Percentiles rank a stretch among this genome's conserved stretches.
phyloP scores from a whole-genome alignment of 2,113 vertebrate species.

The Caretta caretta region DNA sequence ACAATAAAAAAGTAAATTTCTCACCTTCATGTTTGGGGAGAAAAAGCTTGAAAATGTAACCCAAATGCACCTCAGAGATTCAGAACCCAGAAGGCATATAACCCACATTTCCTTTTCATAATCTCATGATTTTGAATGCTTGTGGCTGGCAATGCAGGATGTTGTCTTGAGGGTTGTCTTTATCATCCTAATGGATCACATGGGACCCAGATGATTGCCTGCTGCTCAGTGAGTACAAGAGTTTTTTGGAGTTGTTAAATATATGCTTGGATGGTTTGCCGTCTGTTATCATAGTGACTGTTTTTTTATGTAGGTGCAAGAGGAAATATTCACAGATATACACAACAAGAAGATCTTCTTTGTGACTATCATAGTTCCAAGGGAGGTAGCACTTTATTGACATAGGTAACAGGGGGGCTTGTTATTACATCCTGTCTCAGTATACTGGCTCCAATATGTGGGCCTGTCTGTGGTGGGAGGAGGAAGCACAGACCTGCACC shows the following conservation, averaged over 20 bases:
- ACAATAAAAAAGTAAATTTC: not conserved
- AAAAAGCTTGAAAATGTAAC: not conserved
- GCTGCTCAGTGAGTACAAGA: not conserved
- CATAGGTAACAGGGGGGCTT: not conserved
- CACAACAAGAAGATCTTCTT: not conserved
- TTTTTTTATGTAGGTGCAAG: not conserved
- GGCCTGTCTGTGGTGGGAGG: not conserved
- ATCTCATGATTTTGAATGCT: not conserved
- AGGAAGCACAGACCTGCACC: not conserved
- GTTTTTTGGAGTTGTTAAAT: not conserved
- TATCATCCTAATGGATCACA: not conserved
- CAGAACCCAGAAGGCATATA: not conserved
- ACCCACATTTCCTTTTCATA: not conserved
- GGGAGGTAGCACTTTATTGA: not conserved
- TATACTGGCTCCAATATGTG: not conserved
- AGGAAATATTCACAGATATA: not conserved
- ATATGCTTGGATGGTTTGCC: not conserved
- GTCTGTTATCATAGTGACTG: not conserved
- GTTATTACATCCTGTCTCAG: not conserved
- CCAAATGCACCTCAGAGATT: not conserved
- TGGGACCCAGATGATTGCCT: not conserved
- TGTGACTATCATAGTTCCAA: not conserved
- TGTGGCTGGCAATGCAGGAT: not conserved
- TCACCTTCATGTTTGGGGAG: not conserved
- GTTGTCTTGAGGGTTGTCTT: not conserved